These are phyloP conservation scores for Dendrocopos noguchii DNA, from an alignment of 2,113 vertebrate species.

Conservation along the genomic window DNA sequence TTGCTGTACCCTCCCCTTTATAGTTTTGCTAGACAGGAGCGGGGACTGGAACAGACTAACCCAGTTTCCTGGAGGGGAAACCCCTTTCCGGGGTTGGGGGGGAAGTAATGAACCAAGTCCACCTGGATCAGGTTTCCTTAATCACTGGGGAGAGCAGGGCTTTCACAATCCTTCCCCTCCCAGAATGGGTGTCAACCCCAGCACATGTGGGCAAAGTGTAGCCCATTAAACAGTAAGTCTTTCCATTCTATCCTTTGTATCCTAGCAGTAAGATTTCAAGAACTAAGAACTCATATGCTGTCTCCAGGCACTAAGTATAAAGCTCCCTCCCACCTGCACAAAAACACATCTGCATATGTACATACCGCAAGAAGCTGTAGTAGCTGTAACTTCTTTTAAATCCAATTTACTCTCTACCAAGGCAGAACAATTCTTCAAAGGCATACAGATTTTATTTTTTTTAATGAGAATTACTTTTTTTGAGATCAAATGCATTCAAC, in stretches of 20 bases:
- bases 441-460: not conserved
- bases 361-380: not conserved
- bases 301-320: not conserved
- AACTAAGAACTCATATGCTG: too few relatives aligned
- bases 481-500: slow-evolving; percentile 36
- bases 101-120: too few relatives aligned
- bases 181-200: too few relatives aligned
- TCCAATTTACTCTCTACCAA: slow-evolving; percentile 22
- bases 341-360: not conserved
- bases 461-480: slow-evolving; percentile 33
- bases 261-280: not conserved
- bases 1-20: too few relatives aligned
- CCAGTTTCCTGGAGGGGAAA: too few relatives aligned
- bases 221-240: not conserved
- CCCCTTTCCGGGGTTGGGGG: too few relatives aligned
- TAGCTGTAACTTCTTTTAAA: not conserved
- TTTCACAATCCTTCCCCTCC: too few relatives aligned
- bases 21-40: too few relatives aligned
- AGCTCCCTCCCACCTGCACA: not conserved
- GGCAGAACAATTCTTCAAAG: slow-evolving; percentile 51
- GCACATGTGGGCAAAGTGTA: not conserved
- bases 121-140: too few relatives aligned
- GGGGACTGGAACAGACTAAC: too few relatives aligned
- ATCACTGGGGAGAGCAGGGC: too few relatives aligned
- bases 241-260: not conserved